These are phyloP conservation scores for Sesia bembeciformis DNA, from an alignment of 2,888 invertebrate species.

Conservation along the genomic window DNA sequence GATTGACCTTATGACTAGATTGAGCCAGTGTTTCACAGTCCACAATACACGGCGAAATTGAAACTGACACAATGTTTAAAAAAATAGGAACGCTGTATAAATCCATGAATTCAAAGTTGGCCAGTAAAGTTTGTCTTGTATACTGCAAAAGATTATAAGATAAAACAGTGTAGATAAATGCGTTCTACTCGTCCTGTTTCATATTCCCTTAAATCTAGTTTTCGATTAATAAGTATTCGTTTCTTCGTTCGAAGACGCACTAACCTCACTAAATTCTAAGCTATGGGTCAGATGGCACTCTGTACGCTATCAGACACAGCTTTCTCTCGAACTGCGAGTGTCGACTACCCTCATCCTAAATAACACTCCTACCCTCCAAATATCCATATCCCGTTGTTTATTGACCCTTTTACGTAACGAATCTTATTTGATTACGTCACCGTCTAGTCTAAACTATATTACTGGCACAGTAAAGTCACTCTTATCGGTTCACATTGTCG, in stretches of 20 bases:
- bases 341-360: too few relatives aligned
- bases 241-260: slow-evolving; percentile 64
- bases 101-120: slow-evolving; percentile 18
- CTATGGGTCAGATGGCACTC: slow-evolving; percentile 69
- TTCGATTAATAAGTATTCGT: slow-evolving; percentile 65
- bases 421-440: too few relatives aligned
- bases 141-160: slow-evolving; percentile 20
- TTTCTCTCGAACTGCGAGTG: too few relatives aligned
- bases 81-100: slow-evolving; percentile 64
- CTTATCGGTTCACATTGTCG: too few relatives aligned
- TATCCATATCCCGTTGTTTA: too few relatives aligned
- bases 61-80: slow-evolving; percentile 65
- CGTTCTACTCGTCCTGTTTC: slow-evolving; percentile 40
- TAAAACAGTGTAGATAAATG: slow-evolving; percentile 35
- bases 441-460: too few relatives aligned
- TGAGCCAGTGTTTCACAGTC: slow-evolving; percentile 66
- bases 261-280: slow-evolving; percentile 60
- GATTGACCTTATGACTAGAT: slow-evolving; percentile 70
- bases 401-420: too few relatives aligned
- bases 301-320: slow-evolving; percentile 9
- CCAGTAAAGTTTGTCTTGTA: slow-evolving; percentile 30
- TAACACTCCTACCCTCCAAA: too few relatives aligned
- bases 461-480: too few relatives aligned
- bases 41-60: slow-evolving; percentile 38
- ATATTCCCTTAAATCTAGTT: slow-evolving; percentile 52